Percentiles rank a stretch among this genome's conserved stretches.
Conservation (phyloP, 2,888 invertebrate genomes). For the Drosophila falleni region DNA sequence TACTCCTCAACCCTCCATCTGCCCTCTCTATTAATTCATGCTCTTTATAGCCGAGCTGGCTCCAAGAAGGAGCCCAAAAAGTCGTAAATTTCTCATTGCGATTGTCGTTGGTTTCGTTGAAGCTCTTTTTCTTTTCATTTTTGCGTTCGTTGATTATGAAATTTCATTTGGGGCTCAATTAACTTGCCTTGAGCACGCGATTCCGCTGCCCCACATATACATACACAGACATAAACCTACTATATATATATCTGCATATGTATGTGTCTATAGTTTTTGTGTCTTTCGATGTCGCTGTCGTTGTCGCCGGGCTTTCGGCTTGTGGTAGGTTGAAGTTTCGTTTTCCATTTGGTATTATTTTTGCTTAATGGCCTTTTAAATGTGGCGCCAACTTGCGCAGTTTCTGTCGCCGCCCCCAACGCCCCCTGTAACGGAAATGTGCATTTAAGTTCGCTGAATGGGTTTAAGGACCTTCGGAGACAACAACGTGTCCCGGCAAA, state of each 20-base stretch:
- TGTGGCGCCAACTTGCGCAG: conserved; percentile 51
- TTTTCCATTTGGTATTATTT: conserved; percentile 1
- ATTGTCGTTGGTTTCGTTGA: conserved; percentile 15
- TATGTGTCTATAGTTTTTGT: conserved; percentile 17
- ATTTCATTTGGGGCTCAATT: conserved; percentile 74
- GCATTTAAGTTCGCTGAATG: conserved; percentile 50
- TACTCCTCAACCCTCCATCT: not conserved
- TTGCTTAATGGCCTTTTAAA: conserved; percentile 56
- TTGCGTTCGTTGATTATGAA: conserved; percentile 71
- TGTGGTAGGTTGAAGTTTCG: conserved; percentile 50
- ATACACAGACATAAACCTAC: conserved; percentile 2
- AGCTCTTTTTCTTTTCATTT: conserved; percentile 25
- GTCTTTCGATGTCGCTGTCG: conserved; percentile 16
- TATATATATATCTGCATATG: not conserved
- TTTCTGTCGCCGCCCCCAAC: not conserved
- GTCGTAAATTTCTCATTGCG: conserved; percentile 50
- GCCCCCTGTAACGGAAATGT: conserved; percentile 36
- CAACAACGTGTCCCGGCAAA: conserved; percentile 27
- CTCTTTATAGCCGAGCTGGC: conserved; percentile 45
- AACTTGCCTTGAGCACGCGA: conserved; percentile 72
- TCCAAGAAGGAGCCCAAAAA: conserved; percentile 52
- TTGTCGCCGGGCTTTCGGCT: conserved; percentile 25
- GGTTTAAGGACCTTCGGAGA: conserved; percentile 58
- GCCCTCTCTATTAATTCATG: conserved; percentile 1
- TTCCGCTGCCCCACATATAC: conserved; percentile 63